Evolutionary conservation across 2,888 invertebrate species (phyloP).

Genomic region (Timema cristinae): DNA sequence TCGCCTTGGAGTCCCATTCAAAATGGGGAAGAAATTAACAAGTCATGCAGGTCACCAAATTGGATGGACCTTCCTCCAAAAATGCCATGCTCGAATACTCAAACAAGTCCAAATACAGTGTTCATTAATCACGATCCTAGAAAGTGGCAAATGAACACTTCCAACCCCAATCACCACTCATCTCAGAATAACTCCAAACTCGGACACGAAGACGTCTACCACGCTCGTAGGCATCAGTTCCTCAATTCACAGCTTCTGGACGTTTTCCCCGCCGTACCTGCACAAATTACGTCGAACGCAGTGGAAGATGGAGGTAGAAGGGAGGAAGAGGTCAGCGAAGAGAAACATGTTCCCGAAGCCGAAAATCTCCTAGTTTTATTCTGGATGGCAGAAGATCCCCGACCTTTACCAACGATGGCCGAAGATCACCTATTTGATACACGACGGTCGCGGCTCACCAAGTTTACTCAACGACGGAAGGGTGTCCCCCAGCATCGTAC

Average conservation of each 20-base stretch:
- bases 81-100: too few species aligned
- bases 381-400: background rate
- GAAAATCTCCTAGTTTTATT: background rate
- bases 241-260: conserved; percentile 45
- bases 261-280: conserved; percentile 12
- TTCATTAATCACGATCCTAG: too few species aligned
- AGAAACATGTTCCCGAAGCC: background rate
- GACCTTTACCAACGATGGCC: background rate
- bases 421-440: background rate
- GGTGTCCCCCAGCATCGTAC: background rate
- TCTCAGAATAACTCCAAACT: too few species aligned
- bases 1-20: too few species aligned
- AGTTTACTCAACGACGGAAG: background rate
- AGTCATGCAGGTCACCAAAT: too few species aligned
- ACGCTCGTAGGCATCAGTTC: conserved; percentile 51
- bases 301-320: background rate
- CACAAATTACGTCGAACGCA: conserved; percentile 14
- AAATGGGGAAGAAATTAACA: too few species aligned
- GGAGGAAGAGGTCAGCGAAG: background rate
- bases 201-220: conserved; percentile 47
- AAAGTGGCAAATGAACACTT: too few species aligned
- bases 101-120: too few species aligned
- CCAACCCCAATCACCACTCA: too few species aligned
- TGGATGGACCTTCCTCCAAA: too few species aligned
- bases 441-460: background rate